Base-by-base conservation (phyloP, 1,140 invertebrate species). In the Lanistes nyassanus region DNA sequence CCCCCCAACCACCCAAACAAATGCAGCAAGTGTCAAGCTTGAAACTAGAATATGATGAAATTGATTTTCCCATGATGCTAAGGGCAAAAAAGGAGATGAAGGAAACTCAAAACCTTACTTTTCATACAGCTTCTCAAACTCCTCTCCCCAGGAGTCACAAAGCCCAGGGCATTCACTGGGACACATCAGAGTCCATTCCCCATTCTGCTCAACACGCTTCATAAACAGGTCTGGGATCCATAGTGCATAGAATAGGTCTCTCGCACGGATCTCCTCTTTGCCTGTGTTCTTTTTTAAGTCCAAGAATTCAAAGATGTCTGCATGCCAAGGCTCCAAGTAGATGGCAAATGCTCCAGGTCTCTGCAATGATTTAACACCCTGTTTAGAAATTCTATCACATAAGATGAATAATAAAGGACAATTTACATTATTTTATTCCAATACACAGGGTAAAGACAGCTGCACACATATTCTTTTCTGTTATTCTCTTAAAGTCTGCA, bases 151-250 rank as follows among this genome's bases (percentile, higher is more conserved):
- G 80, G 93, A 93, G 82, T 99, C 97, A 16, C 92, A 89, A 13
- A 99, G 91, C 0, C 96, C 97, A 2, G 96, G 97, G 87, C 94
- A 95, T 85, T 98, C 94, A 86, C 96, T 92, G 1, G 98, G 98
- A 88, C 98, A 99, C 97, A 99, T 99, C 23, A 99, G 89, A 62
- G 94, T 95, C 98, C 98, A 99, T 66, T 93, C 91, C 72, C 90
- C 93, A 90, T 99, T 93, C 0, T 91, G 91, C 87, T 98, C 94
- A 0, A 99, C 97, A 65, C 98, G 92, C 88, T 95, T 92, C 98
- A 99, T 99, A 87, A 99, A 99, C 42, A 99, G 90, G 92, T 99
- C 98, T 9, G 98, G 97, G 81, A 99, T 96, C 98, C 98, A 99
- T 16, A 99, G 86, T 23, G 94, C 98, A 88, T 97, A 99, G 88